These are phyloP conservation scores for Porites evermanni DNA, from an alignment of 92 coral and sea anemone species.

Conservation along the genomic window DNA sequence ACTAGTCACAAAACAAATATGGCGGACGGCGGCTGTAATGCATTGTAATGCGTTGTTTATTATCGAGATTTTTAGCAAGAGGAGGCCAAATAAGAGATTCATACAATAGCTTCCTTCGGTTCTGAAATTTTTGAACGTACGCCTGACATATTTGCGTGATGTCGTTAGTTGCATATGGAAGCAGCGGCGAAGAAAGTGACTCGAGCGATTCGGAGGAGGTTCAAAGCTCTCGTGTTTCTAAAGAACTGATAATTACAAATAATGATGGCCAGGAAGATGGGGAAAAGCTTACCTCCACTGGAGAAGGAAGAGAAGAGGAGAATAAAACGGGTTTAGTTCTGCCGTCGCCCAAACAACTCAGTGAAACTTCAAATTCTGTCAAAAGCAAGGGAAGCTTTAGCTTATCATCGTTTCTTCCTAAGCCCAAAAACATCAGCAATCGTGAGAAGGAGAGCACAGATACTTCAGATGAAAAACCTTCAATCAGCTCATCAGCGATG, in stretches of 20 bases:
- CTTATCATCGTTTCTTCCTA: constrained; percentile 62
- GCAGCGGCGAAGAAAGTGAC: constrained; percentile 89
- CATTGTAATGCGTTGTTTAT: too few species aligned
- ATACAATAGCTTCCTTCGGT: neutral
- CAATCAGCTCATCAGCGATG: neutral
- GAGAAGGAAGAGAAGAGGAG: neutral
- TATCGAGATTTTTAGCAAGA: neutral
- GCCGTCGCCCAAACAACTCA: constrained; percentile 17
- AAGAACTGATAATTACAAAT: neutral
- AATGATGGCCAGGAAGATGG: neutral
- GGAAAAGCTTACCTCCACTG: neutral
- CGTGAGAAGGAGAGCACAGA: neutral
- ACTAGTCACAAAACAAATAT: constrained; percentile 16
- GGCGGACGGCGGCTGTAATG: constrained; percentile 4
- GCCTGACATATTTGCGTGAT: constrained; percentile 35
- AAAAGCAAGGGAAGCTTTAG: constrained; percentile 8
- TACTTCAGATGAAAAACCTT: neutral
- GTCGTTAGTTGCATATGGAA: constrained; percentile 95
- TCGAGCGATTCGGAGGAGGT: constrained; percentile 50
- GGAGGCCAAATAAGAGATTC: neutral
- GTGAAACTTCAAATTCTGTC: constrained; percentile 9
- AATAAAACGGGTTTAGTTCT: constrained; percentile 14
- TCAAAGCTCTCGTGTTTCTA: neutral
- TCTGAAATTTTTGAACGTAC: neutral
- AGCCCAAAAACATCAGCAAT: constrained; percentile 42